Percentiles rank a stretch among this genome's conserved stretches.
Conservation (phyloP, 2,888 invertebrate genomes). For the Trissolcus brochymenae region DNA sequence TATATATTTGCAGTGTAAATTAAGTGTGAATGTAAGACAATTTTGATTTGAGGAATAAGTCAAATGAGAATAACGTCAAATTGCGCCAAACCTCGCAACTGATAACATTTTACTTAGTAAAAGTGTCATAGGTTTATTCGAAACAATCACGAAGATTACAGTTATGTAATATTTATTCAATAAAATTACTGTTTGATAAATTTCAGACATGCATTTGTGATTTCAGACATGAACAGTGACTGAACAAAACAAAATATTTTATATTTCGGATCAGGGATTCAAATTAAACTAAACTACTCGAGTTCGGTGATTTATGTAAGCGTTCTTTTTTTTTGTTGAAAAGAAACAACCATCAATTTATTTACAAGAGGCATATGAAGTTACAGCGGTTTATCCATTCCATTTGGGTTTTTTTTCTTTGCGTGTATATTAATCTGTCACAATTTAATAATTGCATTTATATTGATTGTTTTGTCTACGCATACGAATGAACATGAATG, state of each 20-base stretch:
- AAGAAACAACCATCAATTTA: background rate
- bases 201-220: slow-evolving; percentile 12
- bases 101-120: slow-evolving; percentile 40
- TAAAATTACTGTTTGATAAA: slow-evolving; percentile 52
- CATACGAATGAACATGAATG: slow-evolving; percentile 65
- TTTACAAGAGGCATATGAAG: slow-evolving; percentile 73
- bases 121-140: slow-evolving; percentile 51
- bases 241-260: background rate
- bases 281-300: background rate
- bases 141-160: slow-evolving; percentile 20
- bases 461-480: slow-evolving; percentile 69
- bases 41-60: slow-evolving; percentile 17
- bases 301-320: background rate
- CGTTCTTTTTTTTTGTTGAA: background rate
- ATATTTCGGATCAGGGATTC: background rate
- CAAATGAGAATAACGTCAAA: slow-evolving; percentile 12
- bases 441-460: slow-evolving; percentile 66
- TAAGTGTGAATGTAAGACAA: slow-evolving; percentile 23
- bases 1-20: slow-evolving; percentile 26
- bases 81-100: slow-evolving; percentile 46
- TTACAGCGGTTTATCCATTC: slow-evolving; percentile 70
- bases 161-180: slow-evolving; percentile 52
- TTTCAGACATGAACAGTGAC: background rate
- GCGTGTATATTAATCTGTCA: slow-evolving; percentile 63
- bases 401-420: slow-evolving; percentile 67